Percentiles rank a stretch among this genome's conserved stretches.
These are phyloP conservation scores for Panthera leo DNA, from an alignment of 2,113 vertebrate genomes.

Conservation along the genomic window DNA sequence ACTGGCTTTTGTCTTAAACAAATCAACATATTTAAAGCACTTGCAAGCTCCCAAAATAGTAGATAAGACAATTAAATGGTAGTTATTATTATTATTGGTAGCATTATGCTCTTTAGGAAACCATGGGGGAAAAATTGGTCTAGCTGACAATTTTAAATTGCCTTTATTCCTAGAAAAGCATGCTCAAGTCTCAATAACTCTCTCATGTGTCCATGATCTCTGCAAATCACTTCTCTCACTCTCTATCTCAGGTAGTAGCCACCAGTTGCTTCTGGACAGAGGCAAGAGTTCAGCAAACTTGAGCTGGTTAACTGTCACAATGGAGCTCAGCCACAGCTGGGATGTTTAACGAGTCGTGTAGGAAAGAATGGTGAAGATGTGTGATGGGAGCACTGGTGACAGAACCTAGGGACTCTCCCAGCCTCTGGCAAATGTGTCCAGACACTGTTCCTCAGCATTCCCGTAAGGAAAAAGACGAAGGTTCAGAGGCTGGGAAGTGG, in stretches of 20 bases:
- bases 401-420: too few species aligned
- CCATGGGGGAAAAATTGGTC: neutral
- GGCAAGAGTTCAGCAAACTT: neutral
- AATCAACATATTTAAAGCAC: slow-evolving; percentile 35
- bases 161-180: slow-evolving; percentile 34
- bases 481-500: neutral
- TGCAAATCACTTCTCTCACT: slow-evolving; percentile 16
- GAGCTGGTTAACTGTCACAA: neutral
- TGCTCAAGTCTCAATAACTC: neutral
- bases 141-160: neutral
- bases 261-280: neutral
- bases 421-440: neutral
- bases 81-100: slow-evolving; percentile 21
- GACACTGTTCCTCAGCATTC: neutral
- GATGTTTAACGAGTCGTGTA: neutral
- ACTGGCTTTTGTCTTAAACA: slow-evolving; percentile 26
- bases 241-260: neutral
- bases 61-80: neutral
- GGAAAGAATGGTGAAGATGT: neutral
- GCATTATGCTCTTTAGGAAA: slow-evolving; percentile 21
- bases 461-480: neutral
- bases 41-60: neutral
- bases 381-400: neutral
- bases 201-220: neutral
- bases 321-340: neutral